Base-by-base conservation (phyloP, 2,113 vertebrate species). In the Gavialis gangeticus region DNA sequence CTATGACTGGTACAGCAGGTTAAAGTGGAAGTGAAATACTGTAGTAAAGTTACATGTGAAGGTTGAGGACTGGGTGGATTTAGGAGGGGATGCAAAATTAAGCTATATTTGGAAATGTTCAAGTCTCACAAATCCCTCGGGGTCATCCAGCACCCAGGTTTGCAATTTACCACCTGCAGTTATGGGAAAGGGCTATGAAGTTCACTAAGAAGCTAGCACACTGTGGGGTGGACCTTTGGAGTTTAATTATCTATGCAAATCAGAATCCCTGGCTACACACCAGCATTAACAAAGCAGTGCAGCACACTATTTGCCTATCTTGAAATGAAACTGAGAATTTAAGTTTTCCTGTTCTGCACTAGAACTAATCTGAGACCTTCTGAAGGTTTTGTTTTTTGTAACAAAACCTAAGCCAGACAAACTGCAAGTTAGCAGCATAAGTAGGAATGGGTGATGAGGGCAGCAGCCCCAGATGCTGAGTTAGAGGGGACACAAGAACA, bases 31-130 rank as follows among this genome's bases (percentile, higher is more conserved):
- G 2, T 4, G 34, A 66, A 30, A 2, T 17, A n/a, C 19, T 37
- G 8, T n/a, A 34, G 55, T 24, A 16, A 2, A 3, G 2, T 2
- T 30, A 54, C 13, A 11, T 0, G 2, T 59, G 58, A 27, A 27
- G n/a, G 28, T 34, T 11, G 37, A 82, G 34, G 54, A 73, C 5
- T 11, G 27, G 63, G n/a, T 2, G 5, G 24, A 21, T 21, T 71
- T 19, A 17, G 34, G 67, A 71, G 14, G 18, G 60, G 30, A 55
- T 63, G 30, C 56, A 75, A 60, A 24, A 79, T 54, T 10, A 34
- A 54, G n/a, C 30, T 1, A 0, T 73, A 11, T 14, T 19, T 60
- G 64, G 76, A 82, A 75, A 78, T 10, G 64, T 19, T 5, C 59
- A 81, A n/a, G n/a, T 1, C 5, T 9, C 4, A 59, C 9, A 19